Evolutionary conservation across 1,140 invertebrate genomes (phyloP), one percentile per base, ranked within the genome.

Genomic region (Grapholita molesta): DNA sequence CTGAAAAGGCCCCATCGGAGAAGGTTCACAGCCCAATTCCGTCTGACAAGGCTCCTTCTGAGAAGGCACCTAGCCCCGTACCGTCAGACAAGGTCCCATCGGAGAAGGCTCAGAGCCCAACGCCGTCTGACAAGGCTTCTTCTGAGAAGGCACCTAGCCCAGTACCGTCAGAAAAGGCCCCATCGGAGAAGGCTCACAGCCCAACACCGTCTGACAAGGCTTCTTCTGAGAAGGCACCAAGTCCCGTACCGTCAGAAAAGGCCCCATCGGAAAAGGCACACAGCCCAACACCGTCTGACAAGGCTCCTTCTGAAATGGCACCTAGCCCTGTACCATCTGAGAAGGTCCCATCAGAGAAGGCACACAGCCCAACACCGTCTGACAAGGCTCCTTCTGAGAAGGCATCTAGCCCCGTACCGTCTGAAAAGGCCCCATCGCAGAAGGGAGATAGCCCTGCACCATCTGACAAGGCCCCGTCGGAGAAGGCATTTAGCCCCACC

Each of bases 91-190:
- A 25, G 11, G 52, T 23, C 0, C 23, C 52, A 23, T 52, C 42
- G 21, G 64, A 66, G 6, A n/a, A 35, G n/a, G 32, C 28, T 18
- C 30, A 2, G 6, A 66, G 35, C 35, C 23, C 35, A 38, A 23
- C 42, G 5, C 25, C 52, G n/a, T 28, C 23, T n/a, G 66, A 68
- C 4, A 68, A 68, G 5, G 38, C 23, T 71, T 21, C 76, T 70
- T 64, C 61, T 1, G 61, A 32, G 0, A 30, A 23, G 4, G 30
- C 30, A 4, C 5, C 30, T 1, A 64, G 61, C 30, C 61, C 61
- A 18, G 18, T 21, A 18, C 28, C n/a, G 4, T 64, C 61, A 7
- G 30, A 33, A 1, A 64, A 64, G 8, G 52, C 35, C 3, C 35
- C 35, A 42, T 42, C 18, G 2, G 52, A 55, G 18, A 23, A 6